Percentiles rank a stretch among this genome's conserved stretches.
Evolutionary conservation across 2,113 vertebrate species (phyloP).

Genomic region (Lates calcarifer): DNA sequence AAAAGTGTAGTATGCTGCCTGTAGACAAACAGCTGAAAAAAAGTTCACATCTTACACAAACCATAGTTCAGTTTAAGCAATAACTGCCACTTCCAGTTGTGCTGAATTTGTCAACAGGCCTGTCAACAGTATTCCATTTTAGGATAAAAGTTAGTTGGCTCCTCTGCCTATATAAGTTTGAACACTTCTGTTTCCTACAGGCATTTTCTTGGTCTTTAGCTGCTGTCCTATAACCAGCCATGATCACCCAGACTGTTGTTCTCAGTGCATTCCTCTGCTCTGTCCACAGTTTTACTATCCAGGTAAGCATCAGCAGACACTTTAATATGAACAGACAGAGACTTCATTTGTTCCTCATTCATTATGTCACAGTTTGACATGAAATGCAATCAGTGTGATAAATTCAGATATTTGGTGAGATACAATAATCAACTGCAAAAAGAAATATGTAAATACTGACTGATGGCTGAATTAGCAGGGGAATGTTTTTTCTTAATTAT

Average conservation of each 20-base stretch:
- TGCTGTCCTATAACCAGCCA: conserved; percentile 25
- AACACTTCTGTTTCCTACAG: neutral
- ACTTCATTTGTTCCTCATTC: too few relatives aligned
- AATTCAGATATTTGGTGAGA: neutral
- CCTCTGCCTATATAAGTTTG: conserved; percentile 25
- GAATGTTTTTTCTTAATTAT: neutral
- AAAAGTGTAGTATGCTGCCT: neutral
- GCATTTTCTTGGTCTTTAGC: neutral
- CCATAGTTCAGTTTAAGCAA: neutral
- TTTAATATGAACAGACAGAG: neutral
- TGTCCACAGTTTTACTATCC: neutral
- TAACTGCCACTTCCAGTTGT: conserved; percentile 26
- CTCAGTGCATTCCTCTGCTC: conserved; percentile 47
- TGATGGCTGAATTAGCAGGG: neutral
- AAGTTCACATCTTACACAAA: conserved; percentile 2
- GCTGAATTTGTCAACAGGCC: neutral
- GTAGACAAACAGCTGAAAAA: neutral
- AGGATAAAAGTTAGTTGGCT: conserved; percentile 16
- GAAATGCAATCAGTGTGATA: too few relatives aligned
- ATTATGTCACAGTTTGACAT: too few relatives aligned
- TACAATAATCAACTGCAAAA: neutral
- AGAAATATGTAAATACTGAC: neutral
- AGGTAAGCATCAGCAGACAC: conserved; percentile 33
- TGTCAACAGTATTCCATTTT: conserved; percentile 27
- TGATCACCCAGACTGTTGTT: conserved; percentile 53